phyloP scores from a whole-genome alignment of 2,888 invertebrate species.

The Dendrolimus houi region DNA sequence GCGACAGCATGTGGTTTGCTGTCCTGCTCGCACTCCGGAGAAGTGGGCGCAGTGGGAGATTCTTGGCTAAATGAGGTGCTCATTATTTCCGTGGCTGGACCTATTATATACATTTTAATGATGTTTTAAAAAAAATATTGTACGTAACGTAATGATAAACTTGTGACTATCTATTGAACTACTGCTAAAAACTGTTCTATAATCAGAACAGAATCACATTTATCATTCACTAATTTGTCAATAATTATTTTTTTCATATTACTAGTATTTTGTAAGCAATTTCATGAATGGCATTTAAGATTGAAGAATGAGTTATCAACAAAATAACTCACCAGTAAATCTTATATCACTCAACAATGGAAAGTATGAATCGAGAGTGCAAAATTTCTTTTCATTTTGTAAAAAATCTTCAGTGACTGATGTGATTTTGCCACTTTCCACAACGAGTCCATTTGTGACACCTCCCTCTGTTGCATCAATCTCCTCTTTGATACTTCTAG shows the following conservation, averaged over 20 bases:
- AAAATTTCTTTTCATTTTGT: constrained; percentile 68
- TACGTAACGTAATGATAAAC: background rate
- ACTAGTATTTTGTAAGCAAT: too few relatives aligned
- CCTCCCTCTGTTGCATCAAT: constrained; percentile 16
- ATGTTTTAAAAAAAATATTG: background rate
- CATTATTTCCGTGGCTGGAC: constrained; percentile 64
- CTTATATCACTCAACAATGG: constrained; percentile 62
- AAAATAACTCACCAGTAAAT: constrained; percentile 53
- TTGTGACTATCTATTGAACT: too few relatives aligned
- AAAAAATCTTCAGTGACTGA: constrained; percentile 58
- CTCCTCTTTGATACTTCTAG: constrained; percentile 16
- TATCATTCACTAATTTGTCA: too few relatives aligned
- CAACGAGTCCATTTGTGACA: background rate
- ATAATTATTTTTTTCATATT: too few relatives aligned
- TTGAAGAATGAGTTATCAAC: background rate
- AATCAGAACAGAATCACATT: too few relatives aligned
- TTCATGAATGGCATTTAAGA: too few relatives aligned
- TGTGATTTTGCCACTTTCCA: constrained; percentile 28
- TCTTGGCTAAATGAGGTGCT: constrained; percentile 67
- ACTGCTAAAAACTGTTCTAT: too few relatives aligned
- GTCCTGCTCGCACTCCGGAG: constrained; percentile 48
- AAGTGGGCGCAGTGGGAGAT: constrained; percentile 58
- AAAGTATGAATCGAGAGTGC: constrained; percentile 46
- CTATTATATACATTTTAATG: constrained; percentile 19
- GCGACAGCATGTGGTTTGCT: constrained; percentile 49